phyloP scores from a whole-genome alignment of 2,797 vertebrate genomes.

The Manis javanica region DNA sequence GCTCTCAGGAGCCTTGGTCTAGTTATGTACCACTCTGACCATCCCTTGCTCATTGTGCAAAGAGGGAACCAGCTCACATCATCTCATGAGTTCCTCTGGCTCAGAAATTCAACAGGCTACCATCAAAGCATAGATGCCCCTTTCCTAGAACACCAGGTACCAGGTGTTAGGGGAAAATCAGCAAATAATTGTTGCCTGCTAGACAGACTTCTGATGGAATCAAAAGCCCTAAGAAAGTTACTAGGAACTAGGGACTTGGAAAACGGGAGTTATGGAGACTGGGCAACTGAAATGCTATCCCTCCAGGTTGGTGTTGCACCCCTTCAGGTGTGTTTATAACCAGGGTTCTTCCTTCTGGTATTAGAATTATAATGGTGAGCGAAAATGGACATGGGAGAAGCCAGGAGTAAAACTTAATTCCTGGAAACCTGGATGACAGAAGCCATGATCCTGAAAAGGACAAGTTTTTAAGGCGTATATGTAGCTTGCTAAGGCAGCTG shows the following conservation, averaged over 20 bases:
- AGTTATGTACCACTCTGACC: background rate
- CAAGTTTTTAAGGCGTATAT: background rate
- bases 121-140: background rate
- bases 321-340: background rate
- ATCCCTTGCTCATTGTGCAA: background rate
- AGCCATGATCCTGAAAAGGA: background rate
- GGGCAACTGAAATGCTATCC: background rate
- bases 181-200: background rate
- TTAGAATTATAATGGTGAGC: background rate
- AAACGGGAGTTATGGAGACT: background rate
- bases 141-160: background rate
- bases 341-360: background rate
- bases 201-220: background rate
- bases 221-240: background rate
- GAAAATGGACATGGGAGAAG: background rate
- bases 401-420: constrained; percentile 11
- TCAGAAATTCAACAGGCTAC: background rate
- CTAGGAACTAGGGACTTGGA: background rate
- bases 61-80: background rate
- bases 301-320: background rate
- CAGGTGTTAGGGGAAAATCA: background rate
- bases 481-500: background rate
- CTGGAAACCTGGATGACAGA: background rate
- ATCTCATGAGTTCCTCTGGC: background rate
- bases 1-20: background rate